Conservation (phyloP, 2,797 vertebrate species). For the Pangasius larnaudii region DNA sequence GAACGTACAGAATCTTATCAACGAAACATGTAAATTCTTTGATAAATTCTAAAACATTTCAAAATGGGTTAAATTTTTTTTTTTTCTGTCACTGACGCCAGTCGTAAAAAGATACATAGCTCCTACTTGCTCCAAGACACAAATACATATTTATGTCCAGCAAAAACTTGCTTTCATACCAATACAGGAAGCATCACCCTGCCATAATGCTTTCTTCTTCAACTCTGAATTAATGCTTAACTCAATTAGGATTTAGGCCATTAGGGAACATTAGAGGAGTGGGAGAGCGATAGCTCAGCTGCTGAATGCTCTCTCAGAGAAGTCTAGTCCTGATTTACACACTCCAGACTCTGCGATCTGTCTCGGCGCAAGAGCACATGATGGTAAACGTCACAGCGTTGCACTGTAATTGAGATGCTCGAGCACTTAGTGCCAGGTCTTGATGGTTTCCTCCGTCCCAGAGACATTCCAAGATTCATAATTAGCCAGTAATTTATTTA, state of each 20-base stretch:
- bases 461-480: slow-evolving; percentile 47
- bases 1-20: neutral
- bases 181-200: slow-evolving; percentile 68
- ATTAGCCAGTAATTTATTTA: slow-evolving; percentile 68
- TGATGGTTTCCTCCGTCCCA: slow-evolving; percentile 61
- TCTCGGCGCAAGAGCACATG: slow-evolving; percentile 58
- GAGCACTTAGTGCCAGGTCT: slow-evolving; percentile 64
- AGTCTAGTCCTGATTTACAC: slow-evolving; percentile 68
- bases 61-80: too few species aligned
- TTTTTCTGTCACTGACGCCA: neutral
- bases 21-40: neutral
- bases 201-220: slow-evolving; percentile 68
- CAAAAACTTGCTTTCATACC: slow-evolving; percentile 74
- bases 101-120: neutral
- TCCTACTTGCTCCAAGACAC: slow-evolving; percentile 33
- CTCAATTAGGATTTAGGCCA: slow-evolving; percentile 79
- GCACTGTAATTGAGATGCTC: slow-evolving; percentile 74
- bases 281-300: slow-evolving; percentile 74
- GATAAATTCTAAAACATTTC: neutral
- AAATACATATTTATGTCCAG: slow-evolving; percentile 82
- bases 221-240: slow-evolving; percentile 76
- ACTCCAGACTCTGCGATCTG: slow-evolving; percentile 48
- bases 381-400: slow-evolving; percentile 61
- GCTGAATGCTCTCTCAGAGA: slow-evolving; percentile 62
- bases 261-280: slow-evolving; percentile 78